Evolutionary conservation across 23 tunicate species (phyloP).

Genomic region (Botrylloides violaceus): DNA sequence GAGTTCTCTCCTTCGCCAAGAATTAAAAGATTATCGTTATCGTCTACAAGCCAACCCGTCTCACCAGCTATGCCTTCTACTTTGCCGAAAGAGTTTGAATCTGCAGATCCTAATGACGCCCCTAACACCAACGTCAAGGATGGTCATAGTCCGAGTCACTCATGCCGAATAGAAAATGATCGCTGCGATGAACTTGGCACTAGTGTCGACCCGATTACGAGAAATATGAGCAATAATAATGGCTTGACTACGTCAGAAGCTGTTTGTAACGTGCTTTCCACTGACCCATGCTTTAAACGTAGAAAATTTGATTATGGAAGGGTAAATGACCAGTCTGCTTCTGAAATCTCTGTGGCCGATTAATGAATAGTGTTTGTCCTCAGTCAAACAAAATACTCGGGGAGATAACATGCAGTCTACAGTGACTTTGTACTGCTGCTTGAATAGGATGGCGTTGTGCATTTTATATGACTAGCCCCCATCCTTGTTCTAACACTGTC

Average conservation of each 20-base stretch:
- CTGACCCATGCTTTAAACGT: conserved; percentile 21
- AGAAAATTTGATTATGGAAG: conserved; percentile 16
- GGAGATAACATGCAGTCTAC: too few relatives aligned
- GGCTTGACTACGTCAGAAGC: neutral
- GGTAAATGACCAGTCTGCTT: neutral
- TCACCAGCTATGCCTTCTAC: neutral
- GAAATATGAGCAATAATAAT: neutral
- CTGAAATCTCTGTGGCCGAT: conserved; percentile 20
- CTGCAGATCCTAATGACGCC: neutral
- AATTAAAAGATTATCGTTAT: neutral
- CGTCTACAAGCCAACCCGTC: conserved; percentile 6
- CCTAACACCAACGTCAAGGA: neutral
- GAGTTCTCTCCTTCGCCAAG: conserved; percentile 12
- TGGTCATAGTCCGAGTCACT: neutral
- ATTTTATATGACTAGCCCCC: too few relatives aligned
- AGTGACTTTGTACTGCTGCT: too few relatives aligned
- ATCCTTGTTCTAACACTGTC: too few relatives aligned
- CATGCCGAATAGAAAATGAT: too few relatives aligned
- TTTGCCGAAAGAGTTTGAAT: neutral
- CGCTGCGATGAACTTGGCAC: neutral
- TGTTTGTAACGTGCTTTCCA: neutral
- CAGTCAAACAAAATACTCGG: too few relatives aligned
- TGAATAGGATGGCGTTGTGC: too few relatives aligned
- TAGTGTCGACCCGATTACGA: conserved; percentile 11
- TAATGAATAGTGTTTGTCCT: too few relatives aligned